Conservation (phyloP, 2,113 vertebrate genomes). For the Amazona guildingii region DNA sequence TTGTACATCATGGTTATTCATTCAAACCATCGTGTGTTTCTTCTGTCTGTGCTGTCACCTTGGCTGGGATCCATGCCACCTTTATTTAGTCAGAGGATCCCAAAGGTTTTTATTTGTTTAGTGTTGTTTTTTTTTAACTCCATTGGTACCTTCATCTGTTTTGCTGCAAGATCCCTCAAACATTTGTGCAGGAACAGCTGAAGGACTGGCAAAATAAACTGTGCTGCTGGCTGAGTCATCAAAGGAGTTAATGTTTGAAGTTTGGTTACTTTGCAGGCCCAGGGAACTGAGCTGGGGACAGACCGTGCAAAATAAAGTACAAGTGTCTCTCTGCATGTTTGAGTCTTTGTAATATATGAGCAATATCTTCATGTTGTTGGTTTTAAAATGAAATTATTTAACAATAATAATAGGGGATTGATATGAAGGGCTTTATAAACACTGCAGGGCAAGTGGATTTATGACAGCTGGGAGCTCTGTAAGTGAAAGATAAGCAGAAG, state of each 20-base stretch:
- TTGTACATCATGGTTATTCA: neutral
- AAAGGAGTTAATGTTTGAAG: neutral
- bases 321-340: neutral
- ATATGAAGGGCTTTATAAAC: neutral
- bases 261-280: neutral
- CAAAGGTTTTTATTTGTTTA: neutral
- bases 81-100: neutral
- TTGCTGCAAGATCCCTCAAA: neutral
- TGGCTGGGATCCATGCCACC: neutral
- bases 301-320: neutral
- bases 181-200: neutral
- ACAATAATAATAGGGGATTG: neutral
- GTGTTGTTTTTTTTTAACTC: neutral
- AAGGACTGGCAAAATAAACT: neutral
- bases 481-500: neutral
- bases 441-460: neutral
- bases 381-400: neutral
- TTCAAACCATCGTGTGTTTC: neutral
- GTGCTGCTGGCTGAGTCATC: neutral
- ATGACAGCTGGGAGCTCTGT: neutral
- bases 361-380: neutral
- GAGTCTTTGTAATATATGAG: neutral
- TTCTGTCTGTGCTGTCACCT: neutral
- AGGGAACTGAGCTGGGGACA: neutral
- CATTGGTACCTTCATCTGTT: neutral